Percentiles rank a stretch among this genome's conserved stretches.
Conservation (phyloP, 2,113 vertebrate genomes). For the Phalacrocorax carbo region DNA sequence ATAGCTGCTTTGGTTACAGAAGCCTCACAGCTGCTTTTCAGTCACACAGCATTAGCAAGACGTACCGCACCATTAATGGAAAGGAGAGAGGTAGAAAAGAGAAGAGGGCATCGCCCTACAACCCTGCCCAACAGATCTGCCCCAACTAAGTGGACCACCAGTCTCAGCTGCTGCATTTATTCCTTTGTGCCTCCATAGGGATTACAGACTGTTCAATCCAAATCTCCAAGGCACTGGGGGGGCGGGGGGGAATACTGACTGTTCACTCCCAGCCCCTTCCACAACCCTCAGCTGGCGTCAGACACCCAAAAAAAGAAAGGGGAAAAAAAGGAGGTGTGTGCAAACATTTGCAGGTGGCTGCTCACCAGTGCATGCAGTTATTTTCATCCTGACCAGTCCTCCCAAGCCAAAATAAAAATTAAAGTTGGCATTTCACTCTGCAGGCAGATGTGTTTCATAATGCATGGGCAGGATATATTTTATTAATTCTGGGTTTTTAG, state of each 20-base stretch:
- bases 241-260: too few relatives aligned
- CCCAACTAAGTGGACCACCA: fast-evolving
- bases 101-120: neutral
- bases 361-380: neutral
- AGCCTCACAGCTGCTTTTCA: neutral
- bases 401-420: conserved; percentile 13
- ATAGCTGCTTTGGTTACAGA: neutral
- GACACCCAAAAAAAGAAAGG: neutral
- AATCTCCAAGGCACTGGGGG: neutral
- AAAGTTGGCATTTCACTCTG: conserved; percentile 19
- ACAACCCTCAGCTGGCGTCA: neutral
- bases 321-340: neutral
- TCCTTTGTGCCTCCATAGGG: neutral
- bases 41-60: neutral
- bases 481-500: conserved; percentile 14
- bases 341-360: conserved; percentile 9
- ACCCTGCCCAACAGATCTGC: neutral
- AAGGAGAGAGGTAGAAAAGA: neutral
- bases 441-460: conserved; percentile 55
- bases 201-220: neutral
- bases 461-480: conserved; percentile 50
- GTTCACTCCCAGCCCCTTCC: neutral
- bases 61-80: neutral
- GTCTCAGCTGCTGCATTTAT: neutral
- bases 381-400: neutral